Evolutionary conservation across 2,113 vertebrate species (phyloP).

Genomic region (Macrotus californicus): DNA sequence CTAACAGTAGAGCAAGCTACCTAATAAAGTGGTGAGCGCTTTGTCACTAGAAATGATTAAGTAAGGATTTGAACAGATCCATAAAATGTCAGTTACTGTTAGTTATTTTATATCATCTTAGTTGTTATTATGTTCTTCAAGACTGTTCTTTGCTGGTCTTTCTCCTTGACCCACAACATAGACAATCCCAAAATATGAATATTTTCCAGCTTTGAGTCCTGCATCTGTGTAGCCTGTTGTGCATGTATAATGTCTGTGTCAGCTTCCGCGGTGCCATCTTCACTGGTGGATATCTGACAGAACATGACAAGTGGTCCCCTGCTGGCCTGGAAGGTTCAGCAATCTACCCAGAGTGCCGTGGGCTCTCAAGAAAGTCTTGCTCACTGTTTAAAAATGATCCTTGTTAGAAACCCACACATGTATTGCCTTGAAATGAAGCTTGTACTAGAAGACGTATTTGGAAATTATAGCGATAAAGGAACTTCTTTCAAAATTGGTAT

Average conservation of each 20-base stretch:
- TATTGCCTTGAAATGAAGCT: conserved; percentile 37
- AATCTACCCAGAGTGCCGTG: background rate
- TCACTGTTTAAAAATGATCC: background rate
- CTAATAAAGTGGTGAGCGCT: background rate
- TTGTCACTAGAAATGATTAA: background rate
- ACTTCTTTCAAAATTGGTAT: conserved; percentile 6
- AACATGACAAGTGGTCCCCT: background rate
- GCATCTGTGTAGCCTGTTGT: background rate
- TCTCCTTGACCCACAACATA: background rate
- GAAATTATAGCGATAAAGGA: conserved; percentile 6
- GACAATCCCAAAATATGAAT: background rate
- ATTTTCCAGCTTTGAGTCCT: background rate
- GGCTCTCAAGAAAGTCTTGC: background rate
- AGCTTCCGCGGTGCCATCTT: fast-evolving
- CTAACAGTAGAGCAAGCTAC: background rate
- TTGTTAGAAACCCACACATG: background rate
- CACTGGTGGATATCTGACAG: background rate
- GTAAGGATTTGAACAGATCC: background rate
- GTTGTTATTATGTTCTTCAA: background rate
- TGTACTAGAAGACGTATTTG: background rate
- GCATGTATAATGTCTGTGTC: background rate
- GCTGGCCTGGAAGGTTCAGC: background rate
- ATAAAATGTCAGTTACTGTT: background rate
- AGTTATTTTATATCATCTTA: background rate
- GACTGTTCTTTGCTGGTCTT: background rate